Evolutionary conservation across 2,113 vertebrate genomes (phyloP), one percentile per base, ranked within the genome.

Genomic region (Caloenas nicobarica): DNA sequence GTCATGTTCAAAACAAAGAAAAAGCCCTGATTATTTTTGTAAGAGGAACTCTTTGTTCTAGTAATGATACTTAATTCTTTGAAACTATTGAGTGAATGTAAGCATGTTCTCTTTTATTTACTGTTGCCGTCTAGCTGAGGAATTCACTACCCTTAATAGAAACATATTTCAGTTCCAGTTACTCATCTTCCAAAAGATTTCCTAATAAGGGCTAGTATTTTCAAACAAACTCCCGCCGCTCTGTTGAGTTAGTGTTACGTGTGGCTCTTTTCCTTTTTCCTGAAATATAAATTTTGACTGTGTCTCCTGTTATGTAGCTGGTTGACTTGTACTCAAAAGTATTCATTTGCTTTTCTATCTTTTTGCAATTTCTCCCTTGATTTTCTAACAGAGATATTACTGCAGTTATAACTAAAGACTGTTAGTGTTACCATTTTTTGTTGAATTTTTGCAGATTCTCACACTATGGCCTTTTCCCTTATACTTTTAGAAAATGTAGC

Each of bases 171-270:
- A 65, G 64, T 95, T 89, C 88, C 91, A 96, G 93, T 89, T 97
- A 81, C 95, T 97, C 98, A 81, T 97, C 96, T 97, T 96, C 96
- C 91, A 92, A 72, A 94, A 97, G 96, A 98, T 98, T 96, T 73
- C 98, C 98, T 97, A 98, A 98, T 98, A 98, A 98, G 98, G 98
- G 81, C 72, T 96, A 88, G 86, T 95, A 95, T 96, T 97, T 97
- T 95, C 93, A 98, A 97, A 97, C 96, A 96, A 76, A 96, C 42
- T 64, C 64, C 81, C 23, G 21, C 66, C 36, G 73, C 86, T 95
- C 80, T 93, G 69, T 70, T 97, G 58, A 89, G 70, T 76, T 89
- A 73, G 34, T 81, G 74, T 86, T 90, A 89, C 64, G 28, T 74
- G 57, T 93, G 91, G 76, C 86, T 96, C 93, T 94, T 91, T 95